Percentiles rank a stretch among this genome's conserved stretches.
Conservation (phyloP, 1,140 invertebrate genomes). For the Elymnias hypermnestra region DNA sequence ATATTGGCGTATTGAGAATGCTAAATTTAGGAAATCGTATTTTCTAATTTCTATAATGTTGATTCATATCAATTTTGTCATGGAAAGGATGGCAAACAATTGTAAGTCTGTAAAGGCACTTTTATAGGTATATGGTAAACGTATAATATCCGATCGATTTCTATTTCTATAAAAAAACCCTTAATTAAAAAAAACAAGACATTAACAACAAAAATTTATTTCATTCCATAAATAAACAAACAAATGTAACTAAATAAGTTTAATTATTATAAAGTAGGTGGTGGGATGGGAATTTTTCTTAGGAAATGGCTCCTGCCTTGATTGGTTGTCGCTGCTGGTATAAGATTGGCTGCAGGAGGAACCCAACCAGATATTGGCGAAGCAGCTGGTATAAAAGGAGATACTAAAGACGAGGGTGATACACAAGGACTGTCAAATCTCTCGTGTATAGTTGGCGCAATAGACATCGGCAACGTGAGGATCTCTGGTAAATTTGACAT, state of each 20-base stretch:
- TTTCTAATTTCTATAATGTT: too few species aligned
- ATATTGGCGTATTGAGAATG: too few species aligned
- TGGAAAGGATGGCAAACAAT: too few species aligned
- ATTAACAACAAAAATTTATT: too few species aligned
- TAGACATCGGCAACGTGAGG: too few species aligned
- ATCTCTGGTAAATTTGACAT: not conserved
- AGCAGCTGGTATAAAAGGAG: constrained; percentile 39
- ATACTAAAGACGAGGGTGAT: constrained; percentile 23
- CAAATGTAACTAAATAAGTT: not conserved
- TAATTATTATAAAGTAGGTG: constrained; percentile 31
- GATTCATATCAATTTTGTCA: too few species aligned
- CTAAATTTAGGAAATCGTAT: too few species aligned
- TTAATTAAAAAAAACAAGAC: too few species aligned
- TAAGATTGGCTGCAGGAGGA: constrained; percentile 26
- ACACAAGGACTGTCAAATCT: constrained; percentile 16
- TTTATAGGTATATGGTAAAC: too few species aligned
- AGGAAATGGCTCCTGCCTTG: constrained; percentile 34
- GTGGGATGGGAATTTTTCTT: constrained; percentile 45
- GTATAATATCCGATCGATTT: too few species aligned
- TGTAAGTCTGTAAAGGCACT: too few species aligned
- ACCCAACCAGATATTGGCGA: constrained; percentile 39
- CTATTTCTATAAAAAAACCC: too few species aligned
- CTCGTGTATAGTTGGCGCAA: constrained; percentile 11
- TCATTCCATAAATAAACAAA: not conserved
- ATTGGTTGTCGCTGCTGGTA: constrained; percentile 27